Evolutionary conservation across 2,888 invertebrate genomes (phyloP), one percentile per base, ranked within the genome.

Genomic region (Lobophora halterata): DNA sequence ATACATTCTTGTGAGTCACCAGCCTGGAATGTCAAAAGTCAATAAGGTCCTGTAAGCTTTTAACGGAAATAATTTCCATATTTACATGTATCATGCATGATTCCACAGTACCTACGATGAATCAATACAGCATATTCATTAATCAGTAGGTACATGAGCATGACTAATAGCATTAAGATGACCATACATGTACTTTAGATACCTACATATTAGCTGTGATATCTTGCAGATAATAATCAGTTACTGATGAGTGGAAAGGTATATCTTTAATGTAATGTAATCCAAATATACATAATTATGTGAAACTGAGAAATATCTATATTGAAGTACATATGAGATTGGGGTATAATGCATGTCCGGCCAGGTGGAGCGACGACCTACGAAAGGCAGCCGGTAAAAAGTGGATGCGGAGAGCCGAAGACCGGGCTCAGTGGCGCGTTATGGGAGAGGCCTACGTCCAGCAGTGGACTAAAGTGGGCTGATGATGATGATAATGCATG

Each of bases 21-120:
- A 31, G 39, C 23, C 32, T 46, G 48, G 43, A 45, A 65, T 70
- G 66, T 68, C 65, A 71, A 58, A 72, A 62, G 67, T 66, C 66
- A 65, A 50, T 49, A 37, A 60, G 58, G 55, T 66, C 65, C 65
- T 63, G 53, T 53, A 61, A 58, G 52, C 37, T 63, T 65, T 63
- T 65, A 65, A 60, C 71, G 76, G 77, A 80, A 76, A 71, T 66
- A 46, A 65, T 71, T 64, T 65, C 58, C 62, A 67, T 71, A n/a
- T n/a, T n/a, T n/a, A 58, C 46, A 66, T 79, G 71, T 71, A 72
- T 73, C 77, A 79, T 70, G 60, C 77, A 79, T 70, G 60, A 69
- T 66, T 70, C 67, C 62, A 68, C 61, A 35, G 21, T 46, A 55
- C 65, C 64, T 58, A 39, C 55, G 61, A 66, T 76, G 71, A 79